Evolutionary conservation across 2,113 vertebrate genomes (phyloP).

Genomic region (Sphyrna mokarran): DNA sequence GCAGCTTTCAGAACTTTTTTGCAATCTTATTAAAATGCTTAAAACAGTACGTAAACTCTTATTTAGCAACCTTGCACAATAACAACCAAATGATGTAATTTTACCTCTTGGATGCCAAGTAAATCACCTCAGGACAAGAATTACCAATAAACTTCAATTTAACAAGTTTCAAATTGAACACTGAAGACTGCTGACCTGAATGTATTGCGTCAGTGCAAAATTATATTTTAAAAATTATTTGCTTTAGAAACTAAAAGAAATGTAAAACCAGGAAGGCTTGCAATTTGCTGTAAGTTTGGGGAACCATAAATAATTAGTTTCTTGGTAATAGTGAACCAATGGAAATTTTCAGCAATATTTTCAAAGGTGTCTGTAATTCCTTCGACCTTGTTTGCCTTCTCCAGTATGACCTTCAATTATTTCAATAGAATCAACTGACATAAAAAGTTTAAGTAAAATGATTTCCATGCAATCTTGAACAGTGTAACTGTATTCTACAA

Average conservation of each 20-base stretch:
- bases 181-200: not conserved
- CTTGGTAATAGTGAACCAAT: conserved; percentile 16
- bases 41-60: not conserved
- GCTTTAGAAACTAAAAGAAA: not conserved
- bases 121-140: not conserved
- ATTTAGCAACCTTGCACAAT: not conserved
- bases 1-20: not conserved
- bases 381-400: not conserved
- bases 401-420: conserved; percentile 3
- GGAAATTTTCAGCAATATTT: not conserved
- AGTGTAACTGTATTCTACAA: not conserved
- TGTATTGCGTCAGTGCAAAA: not conserved
- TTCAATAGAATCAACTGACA: not conserved
- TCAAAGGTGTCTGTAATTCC: not conserved
- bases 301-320: not conserved
- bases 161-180: not conserved
- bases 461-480: not conserved
- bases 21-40: not conserved
- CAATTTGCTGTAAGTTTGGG: conserved; percentile 4
- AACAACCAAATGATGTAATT: not conserved
- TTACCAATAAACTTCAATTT: not conserved
- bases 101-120: not conserved
- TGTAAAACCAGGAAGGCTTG: not conserved
- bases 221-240: not conserved
- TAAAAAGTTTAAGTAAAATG: not conserved